Percentiles rank a stretch among this genome's conserved stretches.
Evolutionary conservation across 2,113 vertebrate species (phyloP).

Genomic region (Xyrauchen texanus): DNA sequence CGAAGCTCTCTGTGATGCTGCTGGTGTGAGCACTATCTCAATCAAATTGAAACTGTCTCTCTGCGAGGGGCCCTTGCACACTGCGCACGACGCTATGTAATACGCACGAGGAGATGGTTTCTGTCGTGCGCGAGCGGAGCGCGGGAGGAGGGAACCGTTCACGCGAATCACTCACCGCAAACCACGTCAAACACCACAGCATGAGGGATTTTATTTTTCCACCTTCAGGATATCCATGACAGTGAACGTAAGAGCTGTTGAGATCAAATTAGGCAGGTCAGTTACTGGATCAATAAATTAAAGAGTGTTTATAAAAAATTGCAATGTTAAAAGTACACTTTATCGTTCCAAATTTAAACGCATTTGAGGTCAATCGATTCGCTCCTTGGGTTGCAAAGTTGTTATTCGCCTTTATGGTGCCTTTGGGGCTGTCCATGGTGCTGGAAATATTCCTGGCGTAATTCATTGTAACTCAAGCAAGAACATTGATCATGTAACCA

Average conservation of each 20-base stretch:
- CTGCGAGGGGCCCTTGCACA: constrained; percentile 2
- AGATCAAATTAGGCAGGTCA: not conserved
- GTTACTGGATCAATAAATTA: not conserved
- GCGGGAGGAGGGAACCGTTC: constrained; percentile 25
- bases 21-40: constrained; percentile 5
- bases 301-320: not conserved
- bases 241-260: not conserved
- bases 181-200: constrained; percentile 26
- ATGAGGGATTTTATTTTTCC: constrained; percentile 18
- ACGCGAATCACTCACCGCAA: not conserved
- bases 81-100: not conserved
- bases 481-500: not conserved
- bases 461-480: not conserved
- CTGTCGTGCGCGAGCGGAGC: not conserved
- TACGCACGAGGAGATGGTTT: constrained; percentile 30
- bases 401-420: not conserved
- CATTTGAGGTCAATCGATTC: not conserved
- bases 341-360: not conserved
- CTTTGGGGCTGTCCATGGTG: constrained; percentile 30
- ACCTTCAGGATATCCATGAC: constrained; percentile 23
- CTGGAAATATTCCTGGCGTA: not conserved
- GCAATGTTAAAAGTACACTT: not conserved
- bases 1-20: not conserved
- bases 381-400: too few species aligned
- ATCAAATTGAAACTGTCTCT: constrained; percentile 13